Percentiles rank a stretch among this genome's conserved stretches.
Evolutionary conservation across 2,797 vertebrate genomes (phyloP).

Genomic region (Aulostomus chinensis): DNA sequence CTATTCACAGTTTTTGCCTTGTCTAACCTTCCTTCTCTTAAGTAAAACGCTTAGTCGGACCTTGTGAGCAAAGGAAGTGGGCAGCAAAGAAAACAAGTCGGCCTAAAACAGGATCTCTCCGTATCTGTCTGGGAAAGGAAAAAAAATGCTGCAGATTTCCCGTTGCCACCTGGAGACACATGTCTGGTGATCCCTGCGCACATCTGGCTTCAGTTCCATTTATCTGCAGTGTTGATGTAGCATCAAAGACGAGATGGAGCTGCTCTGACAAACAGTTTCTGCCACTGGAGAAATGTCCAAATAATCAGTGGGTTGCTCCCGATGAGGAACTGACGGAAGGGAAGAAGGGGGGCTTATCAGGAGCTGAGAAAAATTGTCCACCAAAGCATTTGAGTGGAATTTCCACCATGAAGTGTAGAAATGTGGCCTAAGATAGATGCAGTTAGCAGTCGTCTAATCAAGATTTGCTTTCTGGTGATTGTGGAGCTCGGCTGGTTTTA

Average conservation of each 20-base stretch:
- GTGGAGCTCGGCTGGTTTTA: slow-evolving; percentile 8
- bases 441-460: slow-evolving; percentile 1
- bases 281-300: slow-evolving; percentile 44
- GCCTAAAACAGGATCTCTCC: slow-evolving; percentile 42
- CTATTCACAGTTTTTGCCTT: slow-evolving; percentile 32
- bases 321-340: slow-evolving; percentile 55
- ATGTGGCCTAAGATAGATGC: background rate
- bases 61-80: slow-evolving; percentile 53
- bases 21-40: slow-evolving; percentile 41
- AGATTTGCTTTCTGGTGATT: background rate
- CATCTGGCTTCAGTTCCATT: slow-evolving; percentile 64
- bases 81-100: slow-evolving; percentile 57
- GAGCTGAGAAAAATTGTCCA: background rate
- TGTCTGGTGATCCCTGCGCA: slow-evolving; percentile 51
- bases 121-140: slow-evolving; percentile 38
- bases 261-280: slow-evolving; percentile 28
- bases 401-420: slow-evolving; percentile 4
- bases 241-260: slow-evolving; percentile 51
- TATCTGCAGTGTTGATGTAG: slow-evolving; percentile 50
- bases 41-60: slow-evolving; percentile 43
- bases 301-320: slow-evolving; percentile 35
- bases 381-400: background rate
- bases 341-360: slow-evolving; percentile 11
- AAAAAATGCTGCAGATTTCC: slow-evolving; percentile 29
- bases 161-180: slow-evolving; percentile 47